Evolutionary conservation across 2,888 invertebrate genomes (phyloP).

Genomic region (Candidula unifasciata): DNA sequence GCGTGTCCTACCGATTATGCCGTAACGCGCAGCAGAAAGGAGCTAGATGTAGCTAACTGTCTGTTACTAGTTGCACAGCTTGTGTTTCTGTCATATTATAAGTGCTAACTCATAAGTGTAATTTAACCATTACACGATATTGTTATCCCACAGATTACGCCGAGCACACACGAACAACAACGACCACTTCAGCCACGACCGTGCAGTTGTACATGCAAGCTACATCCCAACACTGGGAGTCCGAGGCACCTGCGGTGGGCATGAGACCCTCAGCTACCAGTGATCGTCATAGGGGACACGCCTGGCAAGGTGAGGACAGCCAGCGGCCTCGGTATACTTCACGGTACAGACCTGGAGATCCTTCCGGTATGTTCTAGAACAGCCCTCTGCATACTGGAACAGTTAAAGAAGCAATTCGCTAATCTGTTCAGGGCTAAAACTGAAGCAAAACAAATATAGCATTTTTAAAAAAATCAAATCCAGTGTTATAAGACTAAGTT

Average conservation of each 20-base stretch:
- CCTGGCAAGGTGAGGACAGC: background rate
- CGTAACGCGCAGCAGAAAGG: no score
- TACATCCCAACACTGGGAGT: background rate
- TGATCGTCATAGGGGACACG: background rate
- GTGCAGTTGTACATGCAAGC: background rate
- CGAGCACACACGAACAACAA: background rate
- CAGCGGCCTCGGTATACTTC: background rate
- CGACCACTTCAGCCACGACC: background rate
- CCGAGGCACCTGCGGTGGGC: background rate
- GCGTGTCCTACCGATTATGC: no score
- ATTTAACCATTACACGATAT: background rate
- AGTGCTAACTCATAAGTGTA: no score
- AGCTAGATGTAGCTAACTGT: no score
- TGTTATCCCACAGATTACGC: slow-evolving; percentile 11
- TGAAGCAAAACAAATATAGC: no score
- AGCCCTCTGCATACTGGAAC: no score
- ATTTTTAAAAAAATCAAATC: no score
- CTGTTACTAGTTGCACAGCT: no score
- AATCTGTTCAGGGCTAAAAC: no score
- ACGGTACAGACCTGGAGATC: background rate
- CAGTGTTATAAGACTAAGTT: no score
- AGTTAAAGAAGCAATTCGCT: no score
- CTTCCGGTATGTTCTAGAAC: background rate
- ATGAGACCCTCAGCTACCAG: slow-evolving; percentile 17
- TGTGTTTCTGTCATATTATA: no score